These are phyloP conservation scores for Nycticebus coucang DNA, from an alignment of 2,113 vertebrate species.

Conservation along the genomic window DNA sequence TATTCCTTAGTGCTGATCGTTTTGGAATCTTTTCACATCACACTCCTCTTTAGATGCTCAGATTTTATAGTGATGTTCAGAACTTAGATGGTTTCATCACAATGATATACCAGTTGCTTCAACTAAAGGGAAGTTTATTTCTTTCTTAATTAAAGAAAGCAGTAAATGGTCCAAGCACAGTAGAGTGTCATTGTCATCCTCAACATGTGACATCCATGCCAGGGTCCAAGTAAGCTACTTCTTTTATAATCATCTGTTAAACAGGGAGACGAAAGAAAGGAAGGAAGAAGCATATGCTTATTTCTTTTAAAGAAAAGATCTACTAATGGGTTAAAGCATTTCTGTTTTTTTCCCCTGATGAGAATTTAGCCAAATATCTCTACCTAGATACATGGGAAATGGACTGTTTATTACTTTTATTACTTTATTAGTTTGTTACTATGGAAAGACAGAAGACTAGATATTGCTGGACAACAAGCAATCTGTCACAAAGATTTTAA, in stretches of 20 bases:
- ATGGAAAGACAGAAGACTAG: not conserved
- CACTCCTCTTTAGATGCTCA: not conserved
- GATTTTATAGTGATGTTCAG: not conserved
- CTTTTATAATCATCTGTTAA: not conserved
- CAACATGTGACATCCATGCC: not conserved
- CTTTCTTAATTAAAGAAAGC: not conserved
- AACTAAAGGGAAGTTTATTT: not conserved
- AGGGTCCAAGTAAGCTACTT: not conserved
- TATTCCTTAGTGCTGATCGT: not conserved
- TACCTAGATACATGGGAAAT: not conserved
- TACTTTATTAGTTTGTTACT: not conserved
- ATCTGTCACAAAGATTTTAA: conserved; percentile 15
- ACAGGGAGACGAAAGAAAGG: not conserved
- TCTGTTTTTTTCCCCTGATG: not conserved
- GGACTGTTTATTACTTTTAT: no score
- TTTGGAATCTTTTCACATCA: not conserved
- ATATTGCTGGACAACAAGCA: not conserved
- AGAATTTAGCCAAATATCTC: not conserved
- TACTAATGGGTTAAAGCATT: not conserved
- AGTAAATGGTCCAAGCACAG: not conserved
- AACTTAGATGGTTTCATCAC: not conserved
- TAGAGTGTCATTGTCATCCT: not conserved
- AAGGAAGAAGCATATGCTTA: not conserved
- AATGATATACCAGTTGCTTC: not conserved
- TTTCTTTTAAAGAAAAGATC: not conserved